Evolutionary conservation across 2,113 vertebrate genomes (phyloP), one percentile per base, ranked within the genome.

Genomic region (Chloropsis hardwickii): DNA sequence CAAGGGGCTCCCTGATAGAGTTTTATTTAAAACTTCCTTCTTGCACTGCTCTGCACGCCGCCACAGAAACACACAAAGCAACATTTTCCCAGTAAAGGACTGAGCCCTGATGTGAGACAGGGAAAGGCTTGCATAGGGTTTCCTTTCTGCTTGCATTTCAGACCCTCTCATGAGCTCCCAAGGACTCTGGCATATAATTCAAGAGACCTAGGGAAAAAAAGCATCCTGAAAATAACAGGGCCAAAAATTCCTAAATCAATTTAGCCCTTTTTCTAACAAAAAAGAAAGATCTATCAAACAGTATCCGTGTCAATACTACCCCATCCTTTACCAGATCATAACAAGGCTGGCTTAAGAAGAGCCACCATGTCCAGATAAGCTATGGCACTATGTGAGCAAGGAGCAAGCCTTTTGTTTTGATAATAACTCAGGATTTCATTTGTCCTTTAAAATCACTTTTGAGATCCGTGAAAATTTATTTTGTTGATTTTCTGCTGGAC

Each of bases 351-450:
- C 17, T 86, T 53, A 37, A 20, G 31, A 77, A 73, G 45, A 69
- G 5, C 6, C 12, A 21, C 14, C 0, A 0, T 15, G 23, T 54
- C 42, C 61, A 50, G 24, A 18, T 2, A 2, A 61, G 17, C 28
- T 16, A 5, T 9, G 24, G 62, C 37, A 35, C 51, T 51, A 3
- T 6, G 35, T 21, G 28, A 90, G 42, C 54, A 51, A 51, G 20
- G 39, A 92, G 5, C 22, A 51, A 54, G 10, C 24, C 28, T 57
- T 57, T 47, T 57, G 37, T 62, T 65, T 74, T 50, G 40, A 40
- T 66, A 69, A 9, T 27, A 70, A 73, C 7, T 56, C 6, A 2
- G 57, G 2, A 53, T 58, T 81, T 78, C 39, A 80, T 88, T 57
- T 65, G 29, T 57, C 44, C 40, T 62, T 64, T 76, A 72, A 88